Percentiles rank a stretch among this genome's conserved stretches.
phyloP scores from a whole-genome alignment of 2,113 vertebrate species.

The Actenoides lindsayi region DNA sequence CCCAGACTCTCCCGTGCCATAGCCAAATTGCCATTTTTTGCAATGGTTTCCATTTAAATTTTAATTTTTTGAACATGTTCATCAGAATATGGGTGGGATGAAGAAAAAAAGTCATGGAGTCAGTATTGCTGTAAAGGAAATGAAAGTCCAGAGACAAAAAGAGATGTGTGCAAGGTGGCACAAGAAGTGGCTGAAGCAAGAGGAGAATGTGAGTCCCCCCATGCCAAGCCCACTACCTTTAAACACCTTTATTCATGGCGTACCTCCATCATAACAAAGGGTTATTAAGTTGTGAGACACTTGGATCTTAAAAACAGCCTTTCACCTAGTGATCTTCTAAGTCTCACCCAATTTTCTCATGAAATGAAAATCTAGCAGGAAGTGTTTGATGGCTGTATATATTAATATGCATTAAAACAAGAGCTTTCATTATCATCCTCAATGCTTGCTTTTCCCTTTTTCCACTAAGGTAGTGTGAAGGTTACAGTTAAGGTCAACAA shows the following conservation, averaged over 20 bases:
- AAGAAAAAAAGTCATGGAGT: background rate
- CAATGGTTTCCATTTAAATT: background rate
- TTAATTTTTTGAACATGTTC: background rate
- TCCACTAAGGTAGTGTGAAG: conserved; percentile 41
- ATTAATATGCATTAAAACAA: conserved; percentile 49
- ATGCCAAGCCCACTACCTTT: background rate
- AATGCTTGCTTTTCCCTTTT: conserved; percentile 11
- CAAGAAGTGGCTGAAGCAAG: background rate
- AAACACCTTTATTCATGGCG: background rate
- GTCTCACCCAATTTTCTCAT: conserved; percentile 26
- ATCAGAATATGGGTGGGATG: background rate
- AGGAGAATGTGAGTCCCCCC: background rate
- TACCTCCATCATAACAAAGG: background rate
- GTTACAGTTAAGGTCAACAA: conserved; percentile 41
- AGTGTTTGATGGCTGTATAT: conserved; percentile 29
- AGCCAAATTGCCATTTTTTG: background rate
- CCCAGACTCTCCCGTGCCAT: background rate
- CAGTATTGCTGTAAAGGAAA: background rate
- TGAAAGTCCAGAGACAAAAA: background rate
- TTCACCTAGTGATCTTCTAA: conserved; percentile 20
- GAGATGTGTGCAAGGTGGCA: background rate
- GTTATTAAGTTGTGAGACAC: background rate
- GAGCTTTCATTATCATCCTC: conserved; percentile 25
- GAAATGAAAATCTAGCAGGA: conserved; percentile 43
- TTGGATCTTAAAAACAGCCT: background rate